Conservation (phyloP, 2,113 vertebrate genomes). For the Hippocampus barbouri region DNA sequence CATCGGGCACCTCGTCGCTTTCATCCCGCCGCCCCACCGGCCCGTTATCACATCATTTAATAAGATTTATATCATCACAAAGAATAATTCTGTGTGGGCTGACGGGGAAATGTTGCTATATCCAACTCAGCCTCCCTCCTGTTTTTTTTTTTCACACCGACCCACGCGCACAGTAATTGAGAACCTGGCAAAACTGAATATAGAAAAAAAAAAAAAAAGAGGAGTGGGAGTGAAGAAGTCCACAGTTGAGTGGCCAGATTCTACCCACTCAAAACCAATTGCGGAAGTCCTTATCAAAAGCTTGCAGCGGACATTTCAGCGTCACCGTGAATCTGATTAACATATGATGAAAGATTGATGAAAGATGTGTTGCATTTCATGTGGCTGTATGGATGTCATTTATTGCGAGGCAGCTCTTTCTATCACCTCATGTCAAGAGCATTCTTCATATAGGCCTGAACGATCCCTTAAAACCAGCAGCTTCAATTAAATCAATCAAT, state of each 20-base stretch:
- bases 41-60: constrained; percentile 49
- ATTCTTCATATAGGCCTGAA: background rate
- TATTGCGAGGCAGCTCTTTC: background rate
- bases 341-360: constrained; percentile 25
- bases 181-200: constrained; percentile 52
- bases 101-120: constrained; percentile 36
- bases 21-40: constrained; percentile 47
- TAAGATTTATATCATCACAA: constrained; percentile 59
- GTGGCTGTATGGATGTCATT: background rate
- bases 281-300: constrained; percentile 47
- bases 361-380: background rate
- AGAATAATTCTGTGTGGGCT: constrained; percentile 60
- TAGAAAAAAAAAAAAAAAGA: constrained; percentile 4
- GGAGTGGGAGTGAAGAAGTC: constrained; percentile 63
- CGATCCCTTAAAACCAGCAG: background rate
- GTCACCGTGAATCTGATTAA: constrained; percentile 9
- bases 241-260: constrained; percentile 53
- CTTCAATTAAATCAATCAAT: background rate
- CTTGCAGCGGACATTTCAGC: constrained; percentile 29
- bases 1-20: constrained; percentile 42
- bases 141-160: constrained; percentile 36
- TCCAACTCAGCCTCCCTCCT: constrained; percentile 13
- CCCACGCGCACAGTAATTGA: constrained; percentile 56
- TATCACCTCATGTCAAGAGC: background rate
- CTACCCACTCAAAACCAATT: constrained; percentile 52